These are phyloP conservation scores for Drosophila santomea DNA, from an alignment of 1,140 invertebrate genomes.

Conservation along the genomic window DNA sequence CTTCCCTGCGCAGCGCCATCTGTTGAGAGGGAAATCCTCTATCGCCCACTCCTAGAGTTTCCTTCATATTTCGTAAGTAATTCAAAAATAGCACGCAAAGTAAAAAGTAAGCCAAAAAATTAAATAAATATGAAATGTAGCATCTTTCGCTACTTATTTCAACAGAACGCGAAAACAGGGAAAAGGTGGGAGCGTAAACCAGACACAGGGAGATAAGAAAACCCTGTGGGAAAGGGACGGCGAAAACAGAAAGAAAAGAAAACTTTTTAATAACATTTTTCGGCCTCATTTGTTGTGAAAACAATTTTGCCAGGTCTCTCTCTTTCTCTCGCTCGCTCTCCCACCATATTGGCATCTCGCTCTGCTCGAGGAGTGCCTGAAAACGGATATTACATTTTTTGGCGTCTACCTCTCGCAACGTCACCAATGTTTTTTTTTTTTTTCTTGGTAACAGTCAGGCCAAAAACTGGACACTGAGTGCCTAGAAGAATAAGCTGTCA, in stretches of 20 bases:
- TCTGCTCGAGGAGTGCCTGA: constrained; percentile 27
- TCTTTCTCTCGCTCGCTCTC: constrained; percentile 10
- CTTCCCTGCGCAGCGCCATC: constrained; percentile 32
- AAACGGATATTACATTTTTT: constrained; percentile 81
- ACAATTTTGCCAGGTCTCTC: constrained; percentile 66
- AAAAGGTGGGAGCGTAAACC: constrained; percentile 31
- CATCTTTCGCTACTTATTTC: constrained; percentile 45
- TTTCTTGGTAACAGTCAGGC: constrained; percentile 56
- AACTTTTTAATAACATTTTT: constrained; percentile 83
- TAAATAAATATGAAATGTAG: constrained; percentile 81
- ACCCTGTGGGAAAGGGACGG: background rate
- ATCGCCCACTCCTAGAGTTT: constrained; percentile 3
- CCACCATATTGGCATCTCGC: background rate
- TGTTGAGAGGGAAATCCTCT: constrained; percentile 6
- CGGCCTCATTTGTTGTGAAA: constrained; percentile 82
- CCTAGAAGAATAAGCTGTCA: constrained; percentile 19
- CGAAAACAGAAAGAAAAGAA: constrained; percentile 61
- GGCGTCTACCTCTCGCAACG: constrained; percentile 71
- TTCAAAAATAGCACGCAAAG: constrained; percentile 66
- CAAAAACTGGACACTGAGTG: constrained; percentile 23
- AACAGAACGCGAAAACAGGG: constrained; percentile 24
- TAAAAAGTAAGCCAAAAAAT: constrained; percentile 73
- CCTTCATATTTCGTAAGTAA: constrained; percentile 56
- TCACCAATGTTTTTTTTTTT: constrained; percentile 44
- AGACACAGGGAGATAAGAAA: constrained; percentile 31